Evolutionary conservation across 2,113 vertebrate genomes (phyloP), one percentile per base, ranked within the genome.

Genomic region (Fulica atra): DNA sequence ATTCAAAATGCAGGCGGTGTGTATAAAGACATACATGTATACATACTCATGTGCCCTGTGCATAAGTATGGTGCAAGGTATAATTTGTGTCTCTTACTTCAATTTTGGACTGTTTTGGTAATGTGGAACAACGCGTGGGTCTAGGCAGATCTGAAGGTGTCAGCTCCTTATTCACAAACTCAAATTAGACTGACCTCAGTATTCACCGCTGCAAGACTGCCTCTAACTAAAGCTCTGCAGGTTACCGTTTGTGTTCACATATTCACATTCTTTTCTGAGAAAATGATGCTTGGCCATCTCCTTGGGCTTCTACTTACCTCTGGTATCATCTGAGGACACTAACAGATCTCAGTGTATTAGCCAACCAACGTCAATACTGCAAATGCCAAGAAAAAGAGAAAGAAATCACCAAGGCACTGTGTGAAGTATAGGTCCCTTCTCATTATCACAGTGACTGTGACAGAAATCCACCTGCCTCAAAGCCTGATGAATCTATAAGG

Each of bases 21-120:
- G 12, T 13, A 38, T 13, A 68, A 7, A 10, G 17, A 42, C 15
- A 61, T 16, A 38, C 25, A 13, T 11, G 9, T 3, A 68, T 33
- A 48, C 10, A 42, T 7, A 53, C 0, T 2, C 16, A 31, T 2
- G 10, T 2, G 2, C 18, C n/a, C 33, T 44, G 11, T 38, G 12
- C 1, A 1, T 29, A 59, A 53, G 29, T 40, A 31, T 2, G 9
- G 38, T 19, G 12, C 35, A 73, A 42, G 46, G 33, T 6, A 38
- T 11, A 81, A 81, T 15, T 73, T 4, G 51, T 46, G 20, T 12
- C 15, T 56, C n/a, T 56, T 73, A 14, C 13, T 70, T 74, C 15
- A 31, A 9, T 48, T 93, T 50, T 44, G 46, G 16, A 53, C 17
- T 2, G 33, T 31, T 80, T 59, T 68, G 17, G 14, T 57, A 18